Percentiles rank a stretch among this genome's conserved stretches.
phyloP scores from a whole-genome alignment of 1,140 invertebrate species.

The Matsumurasca onukii region DNA sequence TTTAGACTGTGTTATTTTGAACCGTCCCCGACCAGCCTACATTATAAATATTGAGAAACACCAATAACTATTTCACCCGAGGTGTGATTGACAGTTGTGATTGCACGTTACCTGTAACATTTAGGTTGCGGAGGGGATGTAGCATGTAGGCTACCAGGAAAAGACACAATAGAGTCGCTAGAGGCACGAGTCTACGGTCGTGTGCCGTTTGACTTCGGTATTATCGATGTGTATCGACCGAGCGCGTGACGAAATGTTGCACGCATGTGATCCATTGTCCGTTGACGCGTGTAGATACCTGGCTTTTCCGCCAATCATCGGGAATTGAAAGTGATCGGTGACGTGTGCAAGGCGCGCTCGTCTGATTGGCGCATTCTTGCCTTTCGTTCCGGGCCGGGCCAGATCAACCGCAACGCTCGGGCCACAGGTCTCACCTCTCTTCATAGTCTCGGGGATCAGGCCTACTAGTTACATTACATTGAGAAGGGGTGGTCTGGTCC shows the following conservation, averaged over 20 bases:
- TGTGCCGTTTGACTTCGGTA: constrained; percentile 5
- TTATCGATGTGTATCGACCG: constrained; percentile 21
- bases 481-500: too few relatives aligned
- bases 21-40: too few relatives aligned
- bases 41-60: too few relatives aligned
- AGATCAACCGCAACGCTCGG: not conserved
- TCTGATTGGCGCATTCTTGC: constrained; percentile 23
- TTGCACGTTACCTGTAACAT: too few relatives aligned
- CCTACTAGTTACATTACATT: too few relatives aligned
- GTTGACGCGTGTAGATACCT: constrained; percentile 1
- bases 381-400: not conserved
- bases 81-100: too few relatives aligned
- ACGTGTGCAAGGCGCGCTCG: not conserved
- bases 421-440: not conserved
- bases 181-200: not conserved
- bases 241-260: constrained; percentile 16
- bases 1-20: too few relatives aligned
- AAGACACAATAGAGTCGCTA: not conserved
- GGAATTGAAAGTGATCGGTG: constrained; percentile 24
- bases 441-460: too few relatives aligned
- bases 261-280: constrained; percentile 17
- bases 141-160: too few relatives aligned
- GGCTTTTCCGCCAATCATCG: constrained; percentile 25
- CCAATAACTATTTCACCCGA: too few relatives aligned
- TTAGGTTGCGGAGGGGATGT: too few relatives aligned